Conservation (phyloP, 1,140 invertebrate genomes). For the Bombus huntii region DNA sequence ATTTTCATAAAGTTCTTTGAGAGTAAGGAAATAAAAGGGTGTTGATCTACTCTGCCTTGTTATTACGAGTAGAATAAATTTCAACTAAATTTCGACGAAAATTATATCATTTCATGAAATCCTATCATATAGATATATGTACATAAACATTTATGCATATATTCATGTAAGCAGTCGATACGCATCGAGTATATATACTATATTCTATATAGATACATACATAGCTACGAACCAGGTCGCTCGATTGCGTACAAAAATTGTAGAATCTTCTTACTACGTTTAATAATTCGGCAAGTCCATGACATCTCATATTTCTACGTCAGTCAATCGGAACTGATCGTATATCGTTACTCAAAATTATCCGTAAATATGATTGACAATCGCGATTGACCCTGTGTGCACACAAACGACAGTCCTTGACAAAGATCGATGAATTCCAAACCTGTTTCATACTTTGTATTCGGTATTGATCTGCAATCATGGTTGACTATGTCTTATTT, state of each 20-base stretch:
- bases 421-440: slow-evolving; percentile 33
- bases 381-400: slow-evolving; percentile 7
- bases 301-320: background rate
- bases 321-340: background rate
- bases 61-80: no score
- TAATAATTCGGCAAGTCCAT: background rate
- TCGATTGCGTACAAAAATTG: background rate
- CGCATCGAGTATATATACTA: background rate
- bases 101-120: no score
- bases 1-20: no score
- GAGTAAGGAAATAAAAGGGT: no score
- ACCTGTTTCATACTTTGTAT: slow-evolving; percentile 19
- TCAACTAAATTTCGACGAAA: no score
- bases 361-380: slow-evolving; percentile 22
- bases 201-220: no score
- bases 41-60: no score
- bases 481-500: background rate
- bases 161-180: background rate
- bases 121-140: no score
- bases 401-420: slow-evolving; percentile 12
- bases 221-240: no score
- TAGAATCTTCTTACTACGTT: background rate
- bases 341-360: slow-evolving; percentile 30
- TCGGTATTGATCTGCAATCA: background rate
- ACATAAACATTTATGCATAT: no score